A percentile compares a stretch with the other conserved stretches of the same genome.
Conservation (phyloP, 1,140 invertebrate species). For the Bombus haemorrhoidalis region DNA sequence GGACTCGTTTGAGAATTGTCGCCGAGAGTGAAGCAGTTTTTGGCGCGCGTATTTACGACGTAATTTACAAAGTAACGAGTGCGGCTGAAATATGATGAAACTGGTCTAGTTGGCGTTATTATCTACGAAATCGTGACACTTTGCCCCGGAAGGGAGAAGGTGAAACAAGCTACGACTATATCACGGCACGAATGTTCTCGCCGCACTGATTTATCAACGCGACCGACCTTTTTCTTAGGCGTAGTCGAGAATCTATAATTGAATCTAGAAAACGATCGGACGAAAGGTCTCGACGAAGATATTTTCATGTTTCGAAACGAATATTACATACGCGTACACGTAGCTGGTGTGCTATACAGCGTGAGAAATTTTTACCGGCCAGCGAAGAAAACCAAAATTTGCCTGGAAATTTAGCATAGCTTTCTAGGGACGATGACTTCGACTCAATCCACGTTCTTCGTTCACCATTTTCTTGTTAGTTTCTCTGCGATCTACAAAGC, state of each 20-base stretch:
- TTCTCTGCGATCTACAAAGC: constrained; percentile 44
- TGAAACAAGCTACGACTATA: neutral
- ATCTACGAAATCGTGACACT: constrained; percentile 39
- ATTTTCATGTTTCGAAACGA: neutral
- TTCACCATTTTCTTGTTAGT: neutral
- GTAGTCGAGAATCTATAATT: constrained; percentile 67
- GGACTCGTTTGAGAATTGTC: neutral
- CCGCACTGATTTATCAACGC: constrained; percentile 43
- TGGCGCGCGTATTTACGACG: neutral
- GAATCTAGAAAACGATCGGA: constrained; percentile 62
- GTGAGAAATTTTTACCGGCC: neutral
- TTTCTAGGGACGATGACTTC: neutral
- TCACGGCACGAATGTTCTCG: constrained; percentile 21
- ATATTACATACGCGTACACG: neutral
- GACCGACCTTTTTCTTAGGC: constrained; percentile 42
- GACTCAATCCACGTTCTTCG: neutral
- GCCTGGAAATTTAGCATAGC: neutral
- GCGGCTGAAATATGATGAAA: neutral
- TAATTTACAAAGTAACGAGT: too few relatives aligned
- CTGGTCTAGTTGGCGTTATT: neutral
- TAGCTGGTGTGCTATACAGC: too few relatives aligned
- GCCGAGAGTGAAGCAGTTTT: too few relatives aligned
- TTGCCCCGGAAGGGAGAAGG: constrained; percentile 29
- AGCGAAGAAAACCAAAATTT: neutral
- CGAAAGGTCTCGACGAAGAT: constrained; percentile 33